Conservation (phyloP, 2,888 invertebrate genomes). For the Thereva nobilitata region DNA sequence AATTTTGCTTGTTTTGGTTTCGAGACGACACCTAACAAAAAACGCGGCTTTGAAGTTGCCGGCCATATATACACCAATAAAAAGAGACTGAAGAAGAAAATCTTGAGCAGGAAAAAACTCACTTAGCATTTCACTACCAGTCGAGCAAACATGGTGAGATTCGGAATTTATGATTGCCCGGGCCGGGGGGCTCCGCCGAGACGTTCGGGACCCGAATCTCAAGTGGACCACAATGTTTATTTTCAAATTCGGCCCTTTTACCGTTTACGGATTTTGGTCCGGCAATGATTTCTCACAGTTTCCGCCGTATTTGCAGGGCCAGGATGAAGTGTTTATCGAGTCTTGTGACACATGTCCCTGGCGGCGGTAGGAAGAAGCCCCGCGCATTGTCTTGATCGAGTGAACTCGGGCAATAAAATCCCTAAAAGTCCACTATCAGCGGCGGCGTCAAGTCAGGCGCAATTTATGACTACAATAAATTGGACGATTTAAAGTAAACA, state of each 20-base stretch:
- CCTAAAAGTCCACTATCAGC: not conserved
- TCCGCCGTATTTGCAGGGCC: constrained; percentile 28
- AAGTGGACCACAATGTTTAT: constrained; percentile 40
- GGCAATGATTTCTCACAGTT: constrained; percentile 28
- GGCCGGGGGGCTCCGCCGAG: not conserved
- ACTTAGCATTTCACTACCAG: constrained; percentile 33
- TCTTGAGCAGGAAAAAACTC: constrained; percentile 14
- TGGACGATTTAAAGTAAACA: constrained; percentile 11
- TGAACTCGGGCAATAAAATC: not conserved
- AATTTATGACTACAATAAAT: constrained; percentile 12
- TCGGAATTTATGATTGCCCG: constrained; percentile 30
- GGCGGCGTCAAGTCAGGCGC: not conserved
- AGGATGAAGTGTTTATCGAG: constrained; percentile 29
- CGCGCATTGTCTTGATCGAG: not conserved
- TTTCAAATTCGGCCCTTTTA: constrained; percentile 41
- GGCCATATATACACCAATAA: constrained; percentile 14
- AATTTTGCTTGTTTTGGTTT: constrained; percentile 27
- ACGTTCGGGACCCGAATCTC: constrained; percentile 25
- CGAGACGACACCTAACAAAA: not conserved
- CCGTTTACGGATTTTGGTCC: constrained; percentile 35
- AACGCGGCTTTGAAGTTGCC: constrained; percentile 26
- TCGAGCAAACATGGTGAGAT: constrained; percentile 27
- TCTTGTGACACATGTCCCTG: constrained; percentile 21
- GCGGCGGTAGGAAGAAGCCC: not conserved
- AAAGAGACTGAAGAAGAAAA: not conserved